Conservation (phyloP, 2,888 invertebrate species). For the Apomyelois bistriatella region DNA sequence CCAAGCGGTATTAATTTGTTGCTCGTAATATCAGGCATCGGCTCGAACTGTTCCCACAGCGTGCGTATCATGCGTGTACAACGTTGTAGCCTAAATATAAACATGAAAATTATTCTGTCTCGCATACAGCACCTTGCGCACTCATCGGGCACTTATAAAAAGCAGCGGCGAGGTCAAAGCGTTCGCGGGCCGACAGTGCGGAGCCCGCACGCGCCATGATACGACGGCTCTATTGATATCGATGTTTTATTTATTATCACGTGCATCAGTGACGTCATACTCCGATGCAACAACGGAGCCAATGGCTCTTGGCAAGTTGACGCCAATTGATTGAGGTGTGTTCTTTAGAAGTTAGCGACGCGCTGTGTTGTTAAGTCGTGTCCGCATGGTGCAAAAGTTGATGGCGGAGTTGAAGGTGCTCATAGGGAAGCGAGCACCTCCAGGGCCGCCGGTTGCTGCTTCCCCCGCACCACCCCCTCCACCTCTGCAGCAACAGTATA, state of each 20-base stretch:
- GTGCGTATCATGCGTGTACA: constrained; percentile 44
- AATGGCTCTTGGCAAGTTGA: constrained; percentile 71
- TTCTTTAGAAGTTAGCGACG: constrained; percentile 61
- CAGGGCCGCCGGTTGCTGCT: constrained; percentile 42
- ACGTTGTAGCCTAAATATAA: constrained; percentile 67
- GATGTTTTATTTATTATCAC: constrained; percentile 62
- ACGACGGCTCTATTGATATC: constrained; percentile 67
- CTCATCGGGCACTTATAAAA: constrained; percentile 76
- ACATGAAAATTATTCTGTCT: constrained; percentile 54
- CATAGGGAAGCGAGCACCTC: constrained; percentile 72
- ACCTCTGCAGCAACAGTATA: constrained; percentile 58
- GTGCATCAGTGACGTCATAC: constrained; percentile 65
- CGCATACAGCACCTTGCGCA: constrained; percentile 64
- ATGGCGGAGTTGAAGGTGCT: constrained; percentile 78
- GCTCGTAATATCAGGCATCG: no score
- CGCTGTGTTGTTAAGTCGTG: constrained; percentile 62
- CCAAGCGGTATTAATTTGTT: no score
- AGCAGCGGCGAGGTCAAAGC: constrained; percentile 72
- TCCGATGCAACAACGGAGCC: constrained; percentile 66
- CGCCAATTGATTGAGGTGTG: constrained; percentile 55
- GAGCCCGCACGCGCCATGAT: constrained; percentile 67
- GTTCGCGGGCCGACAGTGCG: constrained; percentile 62
- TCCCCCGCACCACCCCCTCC: constrained; percentile 33
- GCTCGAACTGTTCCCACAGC: not conserved
- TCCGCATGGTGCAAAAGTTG: constrained; percentile 75